Base-by-base conservation (phyloP, 64 coral and sea anemone genomes). In the Anthopleura sola region DNA sequence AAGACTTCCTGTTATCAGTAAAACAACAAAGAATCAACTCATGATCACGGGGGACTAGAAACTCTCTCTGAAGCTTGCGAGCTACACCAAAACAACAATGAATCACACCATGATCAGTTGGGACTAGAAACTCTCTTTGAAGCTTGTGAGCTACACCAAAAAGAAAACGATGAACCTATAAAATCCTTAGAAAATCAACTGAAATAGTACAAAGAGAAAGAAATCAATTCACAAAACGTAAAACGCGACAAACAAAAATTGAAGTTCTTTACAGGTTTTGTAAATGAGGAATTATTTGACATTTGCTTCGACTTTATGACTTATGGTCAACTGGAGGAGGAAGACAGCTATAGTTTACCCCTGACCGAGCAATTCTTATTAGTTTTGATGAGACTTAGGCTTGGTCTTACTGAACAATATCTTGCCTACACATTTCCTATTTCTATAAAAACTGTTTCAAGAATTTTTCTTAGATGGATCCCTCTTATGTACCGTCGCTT, bases 261-360 rank as follows among this genome's bases (percentile, higher is more conserved):
- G 40, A 74, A 76, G 32, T 86, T 64, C 47, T 86, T 13, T 62
- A 86, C 68, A 54, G 85, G 68, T 23, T 86, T 78, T 75, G 62
- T 75, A 78, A 86, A 77, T 86, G 64, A 49, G 48, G 66, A 86
- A 86, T 75, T 86, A 77, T 78, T 86, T 86, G 85, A 86, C 36
- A 86, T 77, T 86, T 86, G 66, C 60, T 75, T 86, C 47, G 85
- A 86, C 28, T 86, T 31, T 86, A 78, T 50, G 39, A 86, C 85
- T 53, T 49, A 77, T 50, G 85, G 85, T 75, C 85, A 86, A 86
- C 55, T 86, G 26, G 69, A 49, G 40, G 71, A 74, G 48, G 85
- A 86, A 23, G 69, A 75, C 64, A 86, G 48, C 71, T 86, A 55
- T 36, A 56, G 54, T 54, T 31, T 86, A 34, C 64, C 84, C 34